A percentile compares a stretch with the other conserved stretches of the same genome.
Evolutionary conservation across 2,113 vertebrate species (phyloP).

Genomic region (Brachirus orientalis): DNA sequence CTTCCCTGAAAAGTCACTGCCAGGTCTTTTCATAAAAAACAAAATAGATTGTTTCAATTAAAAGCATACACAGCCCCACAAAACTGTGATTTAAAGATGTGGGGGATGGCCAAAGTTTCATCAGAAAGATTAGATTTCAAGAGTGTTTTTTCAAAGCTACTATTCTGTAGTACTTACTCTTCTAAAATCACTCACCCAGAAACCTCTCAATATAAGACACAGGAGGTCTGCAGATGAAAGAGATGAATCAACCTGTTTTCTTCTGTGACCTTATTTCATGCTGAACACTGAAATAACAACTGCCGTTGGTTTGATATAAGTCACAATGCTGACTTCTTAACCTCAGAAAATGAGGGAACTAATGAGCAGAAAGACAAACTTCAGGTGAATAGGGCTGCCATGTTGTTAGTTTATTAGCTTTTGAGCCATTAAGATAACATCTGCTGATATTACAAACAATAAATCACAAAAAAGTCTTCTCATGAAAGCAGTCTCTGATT

Average conservation of each 20-base stretch:
- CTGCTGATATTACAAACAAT: too few relatives aligned
- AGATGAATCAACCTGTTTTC: conserved; percentile 31
- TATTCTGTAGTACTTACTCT: conserved; percentile 7
- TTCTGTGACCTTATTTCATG: conserved; percentile 25
- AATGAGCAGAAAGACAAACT: too few relatives aligned
- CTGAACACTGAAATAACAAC: conserved; percentile 8
- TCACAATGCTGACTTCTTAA: too few relatives aligned
- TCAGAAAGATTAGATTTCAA: too few relatives aligned
- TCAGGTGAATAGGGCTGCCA: neutral
- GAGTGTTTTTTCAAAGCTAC: too few relatives aligned
- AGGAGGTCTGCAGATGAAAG: conserved; percentile 8
- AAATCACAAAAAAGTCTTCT: too few relatives aligned
- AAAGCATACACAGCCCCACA: neutral
- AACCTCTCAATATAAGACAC: conserved; percentile 21
- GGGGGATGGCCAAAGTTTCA: too few relatives aligned
- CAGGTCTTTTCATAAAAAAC: neutral
- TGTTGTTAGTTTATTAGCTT: neutral
- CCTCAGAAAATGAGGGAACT: too few relatives aligned
- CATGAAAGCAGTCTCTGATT: too few relatives aligned
- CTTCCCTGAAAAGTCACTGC: neutral
- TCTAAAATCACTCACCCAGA: conserved; percentile 30
- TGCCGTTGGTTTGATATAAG: neutral
- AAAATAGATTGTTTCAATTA: neutral
- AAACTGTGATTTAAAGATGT: neutral
- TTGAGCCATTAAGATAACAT: too few relatives aligned